Evolutionary conservation across 2,113 vertebrate genomes (phyloP).

Genomic region (Zosterops japonicus): DNA sequence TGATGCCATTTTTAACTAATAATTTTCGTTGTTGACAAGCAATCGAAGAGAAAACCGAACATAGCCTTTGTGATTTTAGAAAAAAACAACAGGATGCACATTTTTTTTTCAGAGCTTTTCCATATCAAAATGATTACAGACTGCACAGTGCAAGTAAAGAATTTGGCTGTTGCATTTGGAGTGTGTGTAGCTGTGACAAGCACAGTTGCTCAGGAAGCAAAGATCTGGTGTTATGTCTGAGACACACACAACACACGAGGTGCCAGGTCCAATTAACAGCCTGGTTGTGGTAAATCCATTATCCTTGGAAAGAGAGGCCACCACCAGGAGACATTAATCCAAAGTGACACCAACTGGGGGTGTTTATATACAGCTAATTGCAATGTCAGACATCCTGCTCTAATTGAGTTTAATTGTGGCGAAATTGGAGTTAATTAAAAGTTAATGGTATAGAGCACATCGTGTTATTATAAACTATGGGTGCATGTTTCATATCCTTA

Average conservation of each 20-base stretch:
- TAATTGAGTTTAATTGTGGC: conserved; percentile 85
- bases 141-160: background rate
- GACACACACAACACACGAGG: background rate
- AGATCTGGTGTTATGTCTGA: background rate
- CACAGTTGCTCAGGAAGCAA: background rate
- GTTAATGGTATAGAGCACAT: conserved; percentile 81
- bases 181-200: background rate
- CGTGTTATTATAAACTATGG: conserved; percentile 28
- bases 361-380: conserved; percentile 72
- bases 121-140: background rate
- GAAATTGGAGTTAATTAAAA: conserved; percentile 89
- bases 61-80: background rate
- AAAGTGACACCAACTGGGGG: conserved; percentile 62
- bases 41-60: background rate
- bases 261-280: conserved; percentile 56
- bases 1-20: background rate
- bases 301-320: conserved; percentile 54
- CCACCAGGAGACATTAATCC: conserved; percentile 66
- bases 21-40: background rate
- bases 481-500: conserved; percentile 45
- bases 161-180: background rate
- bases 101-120: background rate
- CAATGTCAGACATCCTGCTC: conserved; percentile 81
- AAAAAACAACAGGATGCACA: background rate
- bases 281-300: conserved; percentile 46